Base-by-base conservation (phyloP, 1,140 invertebrate species). In the Drosophila lini region DNA sequence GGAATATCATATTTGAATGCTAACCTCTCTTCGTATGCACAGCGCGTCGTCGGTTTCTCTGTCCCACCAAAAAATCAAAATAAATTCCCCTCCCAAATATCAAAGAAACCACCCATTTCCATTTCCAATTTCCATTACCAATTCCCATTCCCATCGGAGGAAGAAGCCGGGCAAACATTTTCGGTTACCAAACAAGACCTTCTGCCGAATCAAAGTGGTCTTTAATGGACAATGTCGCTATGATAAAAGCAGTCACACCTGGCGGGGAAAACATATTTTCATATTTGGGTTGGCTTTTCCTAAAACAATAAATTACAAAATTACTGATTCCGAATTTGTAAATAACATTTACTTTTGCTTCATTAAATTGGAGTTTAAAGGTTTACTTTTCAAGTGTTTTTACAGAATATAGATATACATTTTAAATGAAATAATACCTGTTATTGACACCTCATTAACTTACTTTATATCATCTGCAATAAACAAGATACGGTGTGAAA, bases 141-240 rank as follows among this genome's bases (percentile, higher is more conserved):
- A 31, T 50, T 50, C 31, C 40, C 48, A 45, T 32, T 28, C 34
- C 36, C 31, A 22, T 36, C 10, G 22, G 1, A 13, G 45, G 36
- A 42, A 45, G 42, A 67, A 53, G 61, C 65, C 50, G 32, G 38
- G 38, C 65, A 69, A 69, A 69, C 60, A 65, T 52, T 52, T 52
- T 65, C 48, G n/a, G 65, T 69, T 69, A 69, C 65, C 61, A 69
- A 69, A 69, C 62, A 69, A 45, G 38, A 67, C 45, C 61, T 67
- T 69, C 64, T 36, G 9, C 38, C 47, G 65, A 67, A 67, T 65
- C 45, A 38, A 65, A 52, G 25, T 34, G 6, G 36, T 48, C 65
- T 28, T 67, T 67, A 69, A 71, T 71, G 65, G 68, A n/a, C 68
- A 40, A 32, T 64, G 68, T 58, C 41, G 68, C 67, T 70, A 32